Percentiles rank a stretch among this genome's conserved stretches.
phyloP scores from a whole-genome alignment of 2,888 invertebrate genomes.

The Amiota communis region DNA sequence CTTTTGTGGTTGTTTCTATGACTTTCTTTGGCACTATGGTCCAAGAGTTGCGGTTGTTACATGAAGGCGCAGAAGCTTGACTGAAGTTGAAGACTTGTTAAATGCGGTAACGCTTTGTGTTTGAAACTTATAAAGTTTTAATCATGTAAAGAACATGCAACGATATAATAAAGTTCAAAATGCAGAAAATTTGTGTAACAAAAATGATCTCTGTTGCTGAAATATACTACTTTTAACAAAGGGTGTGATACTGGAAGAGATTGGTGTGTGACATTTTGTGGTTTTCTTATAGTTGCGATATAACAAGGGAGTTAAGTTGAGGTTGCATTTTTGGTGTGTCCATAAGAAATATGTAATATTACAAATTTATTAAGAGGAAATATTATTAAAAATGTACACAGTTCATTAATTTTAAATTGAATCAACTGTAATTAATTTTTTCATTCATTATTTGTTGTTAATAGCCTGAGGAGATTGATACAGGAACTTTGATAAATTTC shows the following conservation, averaged over 20 bases:
- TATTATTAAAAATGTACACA: too few species aligned
- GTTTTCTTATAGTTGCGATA: neutral
- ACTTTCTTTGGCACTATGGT: too few species aligned
- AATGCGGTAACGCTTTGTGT: constrained; percentile 31
- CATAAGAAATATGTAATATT: neutral
- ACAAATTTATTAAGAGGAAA: constrained; percentile 4
- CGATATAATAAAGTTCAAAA: neutral
- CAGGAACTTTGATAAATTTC: too few species aligned
- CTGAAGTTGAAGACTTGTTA: constrained; percentile 30
- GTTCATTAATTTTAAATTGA: too few species aligned
- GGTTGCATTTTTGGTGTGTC: too few species aligned
- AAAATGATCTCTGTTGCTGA: neutral
- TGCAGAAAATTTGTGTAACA: constrained; percentile 9
- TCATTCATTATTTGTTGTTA: too few species aligned
- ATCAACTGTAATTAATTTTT: too few species aligned
- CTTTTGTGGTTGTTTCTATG: constrained; percentile 4
- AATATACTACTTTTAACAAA: neutral
- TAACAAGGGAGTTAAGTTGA: neutral
- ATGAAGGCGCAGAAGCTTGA: neutral
- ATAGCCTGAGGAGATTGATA: too few species aligned
- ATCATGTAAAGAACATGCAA: constrained; percentile 49
- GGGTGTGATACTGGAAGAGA: too few species aligned
- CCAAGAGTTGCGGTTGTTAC: neutral
- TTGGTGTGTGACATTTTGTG: too few species aligned
- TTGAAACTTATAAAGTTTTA: constrained; percentile 51